Evolutionary conservation across 2,113 vertebrate genomes (phyloP), one percentile per base, ranked within the genome.

Genomic region (Dipodomys spectabilis): DNA sequence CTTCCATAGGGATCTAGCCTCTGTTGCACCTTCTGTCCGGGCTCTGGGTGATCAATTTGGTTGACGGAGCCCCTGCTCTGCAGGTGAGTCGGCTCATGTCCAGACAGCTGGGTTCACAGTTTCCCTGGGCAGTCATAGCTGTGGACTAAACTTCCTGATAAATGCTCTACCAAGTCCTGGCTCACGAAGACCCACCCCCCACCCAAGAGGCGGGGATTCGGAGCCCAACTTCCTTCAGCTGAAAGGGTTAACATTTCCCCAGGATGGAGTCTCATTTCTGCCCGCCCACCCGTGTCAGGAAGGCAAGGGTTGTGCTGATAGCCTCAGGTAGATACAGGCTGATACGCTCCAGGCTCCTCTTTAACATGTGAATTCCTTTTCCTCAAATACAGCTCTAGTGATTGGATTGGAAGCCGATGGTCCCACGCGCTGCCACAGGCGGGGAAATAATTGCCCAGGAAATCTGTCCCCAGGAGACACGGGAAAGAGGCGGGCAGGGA

Each of bases 371-470:
- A 98, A 98, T 96, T 94, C 92, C 90, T 90, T 96, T 95, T 95
- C 96, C 93, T 97, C 86, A 75, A 95, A 92, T 89, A 72, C 7
- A 92, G 79, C 87, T 88, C 93, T 92, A 73, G 79, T 95, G 93
- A 97, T 32, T 0, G 75, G 94, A 97, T 96, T 95, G 96, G 96
- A 98, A 53, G 95, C 94, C 97, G 95, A 94, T 82, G 88, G 95
- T 86, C 94, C 39, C 39, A 39, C 91, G 73, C 87, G 94, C 82
- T 79, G 97, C 98, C 97, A 96, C 82, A 62, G 97, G 97, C 97
- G 97, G 95, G 95, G 96, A 98, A 98, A 97, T 98, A 98, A 98
- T 97, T 97, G 97, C 97, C 81, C 30, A 79, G 91, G 62, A 97
- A 97, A 95, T 95, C 77, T 2, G 20, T 87, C 96, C 96, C 97